Evolutionary conservation across 2,888 invertebrate genomes (phyloP).

Genomic region (Acrocyrtus sp.): DNA sequence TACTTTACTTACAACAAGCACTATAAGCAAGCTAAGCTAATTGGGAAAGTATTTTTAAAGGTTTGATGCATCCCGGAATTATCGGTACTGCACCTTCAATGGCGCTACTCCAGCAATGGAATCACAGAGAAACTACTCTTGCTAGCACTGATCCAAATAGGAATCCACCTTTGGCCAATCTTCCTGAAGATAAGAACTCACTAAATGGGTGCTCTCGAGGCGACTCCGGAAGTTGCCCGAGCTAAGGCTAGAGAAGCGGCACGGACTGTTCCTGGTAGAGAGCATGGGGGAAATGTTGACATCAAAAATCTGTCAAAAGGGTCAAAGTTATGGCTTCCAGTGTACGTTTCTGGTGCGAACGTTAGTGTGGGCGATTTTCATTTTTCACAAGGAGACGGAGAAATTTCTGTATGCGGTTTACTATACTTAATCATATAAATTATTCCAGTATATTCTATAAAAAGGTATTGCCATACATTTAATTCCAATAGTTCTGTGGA

Average conservation of each 20-base stretch:
- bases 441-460: too few relatives aligned
- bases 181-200: slow-evolving; percentile 25
- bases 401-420: slow-evolving; percentile 50
- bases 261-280: slow-evolving; percentile 52
- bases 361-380: slow-evolving; percentile 55
- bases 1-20: too few relatives aligned
- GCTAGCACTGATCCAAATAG: slow-evolving; percentile 26
- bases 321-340: slow-evolving; percentile 54
- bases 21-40: too few relatives aligned
- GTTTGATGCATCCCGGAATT: slow-evolving; percentile 54
- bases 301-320: slow-evolving; percentile 58
- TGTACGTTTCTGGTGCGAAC: slow-evolving; percentile 52
- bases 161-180: slow-evolving; percentile 42
- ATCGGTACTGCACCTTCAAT: slow-evolving; percentile 50
- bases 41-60: too few relatives aligned
- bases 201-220: slow-evolving; percentile 47
- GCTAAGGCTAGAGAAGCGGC: slow-evolving; percentile 45
- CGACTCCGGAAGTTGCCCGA: slow-evolving; percentile 20
- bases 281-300: slow-evolving; percentile 57
- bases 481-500: slow-evolving; percentile 60
- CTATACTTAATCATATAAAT: too few relatives aligned
- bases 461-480: too few relatives aligned
- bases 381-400: slow-evolving; percentile 57
- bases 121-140: slow-evolving; percentile 41
- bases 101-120: slow-evolving; percentile 51